Base-by-base conservation (phyloP, 2,888 invertebrate genomes). In the Gerris lacustris region DNA sequence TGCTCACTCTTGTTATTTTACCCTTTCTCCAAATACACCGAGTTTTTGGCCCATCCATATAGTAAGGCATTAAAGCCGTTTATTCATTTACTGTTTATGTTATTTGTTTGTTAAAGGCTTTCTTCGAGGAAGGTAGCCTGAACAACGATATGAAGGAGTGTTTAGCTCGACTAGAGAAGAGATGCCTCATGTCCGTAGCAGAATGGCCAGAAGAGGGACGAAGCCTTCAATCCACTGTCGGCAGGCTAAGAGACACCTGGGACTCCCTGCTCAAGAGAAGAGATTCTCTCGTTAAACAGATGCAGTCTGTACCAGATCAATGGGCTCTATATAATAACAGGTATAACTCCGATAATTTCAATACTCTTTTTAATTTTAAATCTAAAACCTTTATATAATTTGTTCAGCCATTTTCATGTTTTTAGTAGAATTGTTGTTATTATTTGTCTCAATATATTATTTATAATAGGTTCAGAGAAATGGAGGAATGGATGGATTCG, bases 401-500 rank as follows among this genome's bases (percentile, higher is more conserved):
- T 31, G 31, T 69, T 63, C 1, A 55, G 47, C 18, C 18, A 17
- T 44, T 67, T n/a, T 55, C 5, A 55, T 55, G 9, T 15, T 11
- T 9, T 55, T 55, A 11, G 55, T 11, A 55, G 55, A 55, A 55
- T 5, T 5, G 2, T 55, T 55, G 55, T 55, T 11, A 55, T 11
- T 11, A 5, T 55, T 55, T 55, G 55, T 55, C 5, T 55, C 5
- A 55, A 55, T 2, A 4, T 55, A 5, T 55, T 55, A 55, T n/a
- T 64, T 64, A 2, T 64, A 64, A 71, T 74, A 86, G 86, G 76
- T 91, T 91, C 79, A 83, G 85, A 64, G 90, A 89, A 76, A 93
- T 96, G 88, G 87, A 88, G 43, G 82, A 84, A 55, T 96, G 96
- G 96, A 95, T 96, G 93, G 89, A 93, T 76, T 86, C 87, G 66